phyloP scores from a whole-genome alignment of 2,797 vertebrate genomes.

The Semotilus atromaculatus region DNA sequence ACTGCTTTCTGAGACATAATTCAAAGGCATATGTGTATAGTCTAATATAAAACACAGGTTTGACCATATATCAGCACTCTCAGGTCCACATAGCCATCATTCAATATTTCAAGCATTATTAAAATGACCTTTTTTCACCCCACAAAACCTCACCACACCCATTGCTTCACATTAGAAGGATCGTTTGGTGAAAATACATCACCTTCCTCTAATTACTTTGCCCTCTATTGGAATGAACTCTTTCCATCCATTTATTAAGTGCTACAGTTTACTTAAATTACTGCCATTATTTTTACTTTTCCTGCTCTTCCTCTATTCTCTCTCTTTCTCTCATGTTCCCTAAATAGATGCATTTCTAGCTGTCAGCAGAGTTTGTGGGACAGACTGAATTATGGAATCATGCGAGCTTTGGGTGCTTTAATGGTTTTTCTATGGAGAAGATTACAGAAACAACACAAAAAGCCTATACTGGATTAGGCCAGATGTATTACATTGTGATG shows the following conservation, averaged over 20 bases:
- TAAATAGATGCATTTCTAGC: conserved; percentile 26
- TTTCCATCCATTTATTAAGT: conserved; percentile 43
- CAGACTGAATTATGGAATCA: conserved; percentile 42
- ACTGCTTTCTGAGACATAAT: not conserved
- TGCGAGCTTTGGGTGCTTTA: conserved; percentile 47
- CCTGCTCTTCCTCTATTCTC: not conserved
- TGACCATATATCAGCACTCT: not conserved
- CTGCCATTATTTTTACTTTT: conserved; percentile 4
- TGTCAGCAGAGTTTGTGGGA: conserved; percentile 38
- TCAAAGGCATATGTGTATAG: not conserved
- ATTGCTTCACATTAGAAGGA: conserved; percentile 29
- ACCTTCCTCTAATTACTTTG: conserved; percentile 46
- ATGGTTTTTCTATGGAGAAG: conserved; percentile 50
- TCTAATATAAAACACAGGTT: not conserved
- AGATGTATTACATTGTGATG: conserved; percentile 57
- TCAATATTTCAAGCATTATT: conserved; percentile 29
- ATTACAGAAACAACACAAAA: conserved; percentile 57
- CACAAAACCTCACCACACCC: not conserved
- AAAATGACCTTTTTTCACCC: not conserved
- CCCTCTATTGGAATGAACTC: conserved; percentile 32
- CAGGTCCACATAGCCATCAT: conserved; percentile 20
- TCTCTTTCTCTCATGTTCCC: conserved; percentile 16
- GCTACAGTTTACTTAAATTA: conserved; percentile 42
- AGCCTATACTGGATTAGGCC: conserved; percentile 53
- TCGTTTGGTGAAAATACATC: conserved; percentile 44